Conservation (phyloP, 2,888 invertebrate species). For the Drosophila emarginata region DNA sequence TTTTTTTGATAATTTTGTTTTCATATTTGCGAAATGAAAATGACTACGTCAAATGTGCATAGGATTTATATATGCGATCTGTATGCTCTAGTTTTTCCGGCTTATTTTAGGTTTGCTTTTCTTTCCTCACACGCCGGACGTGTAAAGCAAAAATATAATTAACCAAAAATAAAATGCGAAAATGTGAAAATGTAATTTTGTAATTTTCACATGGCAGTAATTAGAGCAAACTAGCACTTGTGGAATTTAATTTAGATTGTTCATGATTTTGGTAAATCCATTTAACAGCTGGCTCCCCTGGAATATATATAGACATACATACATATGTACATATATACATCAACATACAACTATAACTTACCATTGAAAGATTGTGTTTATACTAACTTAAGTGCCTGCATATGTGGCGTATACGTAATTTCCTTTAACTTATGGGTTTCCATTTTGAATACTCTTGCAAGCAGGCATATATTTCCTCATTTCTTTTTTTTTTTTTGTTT, state of each 20-base stretch:
- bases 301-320: slow-evolving; percentile 14
- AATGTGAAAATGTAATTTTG: slow-evolving; percentile 15
- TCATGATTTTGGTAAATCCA: slow-evolving; percentile 43
- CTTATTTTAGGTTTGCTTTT: slow-evolving; percentile 53
- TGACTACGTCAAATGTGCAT: slow-evolving; percentile 49
- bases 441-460: slow-evolving; percentile 11
- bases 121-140: slow-evolving; percentile 27
- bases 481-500: not conserved
- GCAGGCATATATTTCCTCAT: not conserved
- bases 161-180: slow-evolving; percentile 3
- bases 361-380: slow-evolving; percentile 55
- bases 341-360: slow-evolving; percentile 23
- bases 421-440: slow-evolving; percentile 47
- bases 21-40: slow-evolving; percentile 42
- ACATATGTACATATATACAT: not conserved
- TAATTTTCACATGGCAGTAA: slow-evolving; percentile 29
- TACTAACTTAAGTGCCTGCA: slow-evolving; percentile 13
- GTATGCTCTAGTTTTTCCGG: slow-evolving; percentile 70
- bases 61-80: slow-evolving; percentile 35
- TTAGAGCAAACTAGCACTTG: slow-evolving; percentile 54
- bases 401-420: slow-evolving; percentile 66
- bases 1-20: slow-evolving; percentile 38
- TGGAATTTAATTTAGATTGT: slow-evolving; percentile 42
- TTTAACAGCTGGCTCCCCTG: slow-evolving; percentile 27
- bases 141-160: slow-evolving; percentile 8